A percentile compares a stretch with the other conserved stretches of the same genome.
These are phyloP conservation scores for Pteropus alecto DNA, from an alignment of 2,113 vertebrate species.

Conservation along the genomic window DNA sequence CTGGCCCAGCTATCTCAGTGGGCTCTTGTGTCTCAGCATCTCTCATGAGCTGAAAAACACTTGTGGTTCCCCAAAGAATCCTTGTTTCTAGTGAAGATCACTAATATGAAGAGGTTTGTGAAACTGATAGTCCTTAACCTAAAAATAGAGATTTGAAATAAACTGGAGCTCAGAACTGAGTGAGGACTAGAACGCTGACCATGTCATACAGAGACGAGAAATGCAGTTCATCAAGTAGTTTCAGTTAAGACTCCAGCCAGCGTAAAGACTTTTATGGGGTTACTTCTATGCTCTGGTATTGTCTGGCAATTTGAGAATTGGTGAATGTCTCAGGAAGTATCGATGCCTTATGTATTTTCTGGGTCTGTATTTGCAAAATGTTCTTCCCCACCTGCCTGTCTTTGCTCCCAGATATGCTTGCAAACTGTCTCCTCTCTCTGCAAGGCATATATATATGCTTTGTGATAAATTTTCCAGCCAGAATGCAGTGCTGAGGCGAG, in stretches of 20 bases:
- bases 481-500: background rate
- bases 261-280: background rate
- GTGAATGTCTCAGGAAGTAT: background rate
- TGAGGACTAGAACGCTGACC: background rate
- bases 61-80: background rate
- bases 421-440: slow-evolving; percentile 28
- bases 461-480: slow-evolving; percentile 39
- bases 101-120: background rate
- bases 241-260: background rate
- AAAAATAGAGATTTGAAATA: background rate
- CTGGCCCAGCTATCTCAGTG: background rate
- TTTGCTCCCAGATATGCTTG: background rate
- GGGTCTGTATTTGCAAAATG: background rate
- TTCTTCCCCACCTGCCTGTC: background rate
- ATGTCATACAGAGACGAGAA: background rate
- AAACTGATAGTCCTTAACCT: background rate
- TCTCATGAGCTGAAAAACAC: background rate
- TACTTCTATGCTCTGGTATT: background rate
- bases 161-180: background rate
- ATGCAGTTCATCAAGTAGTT: background rate
- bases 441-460: background rate
- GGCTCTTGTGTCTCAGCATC: background rate
- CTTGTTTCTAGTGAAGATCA: background rate
- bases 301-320: background rate
- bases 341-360: background rate